A percentile compares a stretch with the other conserved stretches of the same genome.
phyloP scores from a whole-genome alignment of 2,888 invertebrate genomes.

The Arctia plantaginis region DNA sequence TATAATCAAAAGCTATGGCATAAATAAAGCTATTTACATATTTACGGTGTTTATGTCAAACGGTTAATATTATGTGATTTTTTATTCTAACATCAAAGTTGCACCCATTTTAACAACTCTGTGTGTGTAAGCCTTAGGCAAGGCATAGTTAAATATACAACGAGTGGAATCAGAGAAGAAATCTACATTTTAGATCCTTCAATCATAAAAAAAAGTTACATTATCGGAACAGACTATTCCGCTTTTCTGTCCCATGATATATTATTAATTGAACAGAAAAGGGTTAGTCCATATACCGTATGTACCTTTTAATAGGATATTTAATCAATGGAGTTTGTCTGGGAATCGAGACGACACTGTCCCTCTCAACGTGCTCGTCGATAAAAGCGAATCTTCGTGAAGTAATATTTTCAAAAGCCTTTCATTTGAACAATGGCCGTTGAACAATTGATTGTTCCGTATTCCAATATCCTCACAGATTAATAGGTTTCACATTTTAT shows the following conservation, averaged over 20 bases:
- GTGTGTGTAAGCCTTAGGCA: neutral
- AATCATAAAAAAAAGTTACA: neutral
- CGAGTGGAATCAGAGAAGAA: neutral
- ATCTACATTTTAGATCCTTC: neutral
- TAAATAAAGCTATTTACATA: too few species aligned
- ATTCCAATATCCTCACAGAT: constrained; percentile 52
- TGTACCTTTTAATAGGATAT: constrained; percentile 63
- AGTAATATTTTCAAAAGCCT: constrained; percentile 63
- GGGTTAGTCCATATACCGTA: constrained; percentile 42
- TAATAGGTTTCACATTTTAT: constrained; percentile 48
- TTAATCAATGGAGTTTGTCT: constrained; percentile 59
- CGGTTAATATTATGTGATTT: neutral
- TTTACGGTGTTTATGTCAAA: too few species aligned
- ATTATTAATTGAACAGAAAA: constrained; percentile 40
- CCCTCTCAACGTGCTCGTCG: constrained; percentile 48
- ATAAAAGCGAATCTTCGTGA: constrained; percentile 57
- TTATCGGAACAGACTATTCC: neutral
- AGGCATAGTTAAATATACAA: neutral
- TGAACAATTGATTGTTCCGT: constrained; percentile 53
- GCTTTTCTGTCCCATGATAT: neutral
- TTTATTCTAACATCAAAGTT: neutral
- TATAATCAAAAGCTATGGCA: too few species aligned
- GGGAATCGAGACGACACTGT: constrained; percentile 55
- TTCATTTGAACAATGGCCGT: constrained; percentile 59
- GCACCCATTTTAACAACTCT: neutral